These are phyloP conservation scores for Eurytoma californica DNA, from an alignment of 2,888 invertebrate species.

Conservation along the genomic window DNA sequence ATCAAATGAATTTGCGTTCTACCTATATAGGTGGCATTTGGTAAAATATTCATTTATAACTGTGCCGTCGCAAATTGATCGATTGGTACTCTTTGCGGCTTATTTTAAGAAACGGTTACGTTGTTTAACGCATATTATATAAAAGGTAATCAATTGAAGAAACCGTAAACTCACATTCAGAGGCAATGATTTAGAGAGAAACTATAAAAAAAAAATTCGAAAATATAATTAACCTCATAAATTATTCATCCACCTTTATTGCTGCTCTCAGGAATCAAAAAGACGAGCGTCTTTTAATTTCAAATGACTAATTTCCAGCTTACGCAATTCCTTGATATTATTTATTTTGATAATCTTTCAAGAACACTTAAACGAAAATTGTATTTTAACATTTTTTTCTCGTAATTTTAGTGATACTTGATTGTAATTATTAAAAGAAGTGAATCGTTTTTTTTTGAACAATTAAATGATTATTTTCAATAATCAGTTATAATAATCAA, in stretches of 20 bases:
- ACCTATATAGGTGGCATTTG: conserved; percentile 1
- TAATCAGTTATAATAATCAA: too few relatives aligned
- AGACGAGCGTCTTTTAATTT: too few relatives aligned
- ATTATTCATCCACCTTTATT: neutral
- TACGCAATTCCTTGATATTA: too few relatives aligned
- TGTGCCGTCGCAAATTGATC: conserved; percentile 40
- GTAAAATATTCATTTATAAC: conserved; percentile 46
- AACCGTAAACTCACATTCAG: neutral
- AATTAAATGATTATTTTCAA: too few relatives aligned
- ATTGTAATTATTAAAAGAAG: too few relatives aligned
- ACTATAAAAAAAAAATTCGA: neutral
- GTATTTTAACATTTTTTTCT: too few relatives aligned
- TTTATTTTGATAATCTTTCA: too few relatives aligned
- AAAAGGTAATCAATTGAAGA: neutral
- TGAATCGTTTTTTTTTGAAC: too few relatives aligned
- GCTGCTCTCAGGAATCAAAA: too few relatives aligned
- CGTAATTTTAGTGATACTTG: too few relatives aligned
- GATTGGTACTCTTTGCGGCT: conserved; percentile 8
- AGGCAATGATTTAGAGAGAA: neutral
- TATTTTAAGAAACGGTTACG: conserved; percentile 14
- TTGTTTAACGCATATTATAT: neutral
- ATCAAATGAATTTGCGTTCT: conserved; percentile 14
- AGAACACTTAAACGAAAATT: too few relatives aligned
- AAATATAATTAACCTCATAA: neutral
- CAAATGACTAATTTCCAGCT: too few relatives aligned